These are phyloP conservation scores for Ceratosolen fusciceps DNA, from an alignment of 1,140 invertebrate species.

Conservation along the genomic window DNA sequence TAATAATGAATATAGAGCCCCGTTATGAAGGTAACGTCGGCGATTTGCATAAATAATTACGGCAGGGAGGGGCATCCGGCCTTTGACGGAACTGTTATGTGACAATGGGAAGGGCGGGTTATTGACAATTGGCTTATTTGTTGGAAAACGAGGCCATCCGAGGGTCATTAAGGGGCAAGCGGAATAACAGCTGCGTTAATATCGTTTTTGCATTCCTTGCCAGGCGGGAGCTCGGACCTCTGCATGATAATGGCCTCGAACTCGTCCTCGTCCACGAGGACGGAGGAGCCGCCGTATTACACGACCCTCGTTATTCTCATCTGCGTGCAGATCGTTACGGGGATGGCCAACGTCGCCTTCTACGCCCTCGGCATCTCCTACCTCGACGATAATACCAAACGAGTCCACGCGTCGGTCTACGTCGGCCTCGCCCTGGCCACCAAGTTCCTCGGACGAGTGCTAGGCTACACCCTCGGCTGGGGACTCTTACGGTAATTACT, in stretches of 20 bases:
- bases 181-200: neutral
- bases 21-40: neutral
- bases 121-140: neutral
- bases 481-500: constrained; percentile 62
- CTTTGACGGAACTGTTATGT: neutral
- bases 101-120: neutral
- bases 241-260: constrained; percentile 57
- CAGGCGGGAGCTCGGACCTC: constrained; percentile 68
- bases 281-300: constrained; percentile 54
- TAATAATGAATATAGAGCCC: too few species aligned
- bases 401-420: constrained; percentile 72
- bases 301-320: constrained; percentile 72
- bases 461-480: constrained; percentile 69
- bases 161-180: neutral
- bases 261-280: constrained; percentile 54
- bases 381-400: constrained; percentile 78
- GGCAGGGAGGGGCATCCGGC: too few species aligned
- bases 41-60: too few species aligned
- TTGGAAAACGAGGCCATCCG: neutral
- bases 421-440: constrained; percentile 65
- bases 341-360: constrained; percentile 75
- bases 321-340: constrained; percentile 74
- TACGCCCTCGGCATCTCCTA: constrained; percentile 78
- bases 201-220: constrained; percentile 1
- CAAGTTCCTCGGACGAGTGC: constrained; percentile 64